Base-by-base conservation (phyloP, 2,797 vertebrate genomes). In the Phoxinus dragarum region DNA sequence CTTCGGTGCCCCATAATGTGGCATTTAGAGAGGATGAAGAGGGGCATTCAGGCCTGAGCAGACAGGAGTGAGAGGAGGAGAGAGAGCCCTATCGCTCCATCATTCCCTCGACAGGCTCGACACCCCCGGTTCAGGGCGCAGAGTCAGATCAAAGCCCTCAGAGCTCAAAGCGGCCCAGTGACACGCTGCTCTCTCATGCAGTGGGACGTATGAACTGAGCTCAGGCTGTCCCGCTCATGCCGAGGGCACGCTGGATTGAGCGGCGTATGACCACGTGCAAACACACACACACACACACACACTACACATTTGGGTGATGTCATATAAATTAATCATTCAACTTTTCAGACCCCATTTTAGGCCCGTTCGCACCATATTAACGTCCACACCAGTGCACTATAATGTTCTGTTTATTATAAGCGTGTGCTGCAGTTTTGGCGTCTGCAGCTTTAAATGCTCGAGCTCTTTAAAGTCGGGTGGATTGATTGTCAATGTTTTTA, bases 11-110 rank as follows among this genome's bases (percentile, higher is more conserved):
- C 94, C 92, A 96, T 96, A 96, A 96, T 96, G 95, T 95, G 94
- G 94, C 94, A 95, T 95, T 96, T 95, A 95, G 92, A 89, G 86
- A 90, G 91, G 90, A 96, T 95, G 94, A 96, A 95, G 94, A 94
- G 94, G 93, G 92, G 94, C 94, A 96, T 96, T 96, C 94, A 96
- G 94, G 91, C 94, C 91, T 90, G 88, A 93, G 91, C 91, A 94
- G 94, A 95, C 93, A 94, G 93, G 93, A 94, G 94, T 92, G 92
- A 91, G 91, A 91, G 82, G 92, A 72, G 68, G 84, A 84, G 88
- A 86, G 82, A 89, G 89, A 94, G 93, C 92, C 94, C 91, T 94
- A 95, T 95, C 94, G 92, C 93, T 96, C 94, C 94, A 95, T 95
- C 94, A 95, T 92, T 90, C 90, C 94, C 92, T 93, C 94, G 94